Evolutionary conservation across 2,797 vertebrate species (phyloP).

Genomic region (Australoheros facetus): DNA sequence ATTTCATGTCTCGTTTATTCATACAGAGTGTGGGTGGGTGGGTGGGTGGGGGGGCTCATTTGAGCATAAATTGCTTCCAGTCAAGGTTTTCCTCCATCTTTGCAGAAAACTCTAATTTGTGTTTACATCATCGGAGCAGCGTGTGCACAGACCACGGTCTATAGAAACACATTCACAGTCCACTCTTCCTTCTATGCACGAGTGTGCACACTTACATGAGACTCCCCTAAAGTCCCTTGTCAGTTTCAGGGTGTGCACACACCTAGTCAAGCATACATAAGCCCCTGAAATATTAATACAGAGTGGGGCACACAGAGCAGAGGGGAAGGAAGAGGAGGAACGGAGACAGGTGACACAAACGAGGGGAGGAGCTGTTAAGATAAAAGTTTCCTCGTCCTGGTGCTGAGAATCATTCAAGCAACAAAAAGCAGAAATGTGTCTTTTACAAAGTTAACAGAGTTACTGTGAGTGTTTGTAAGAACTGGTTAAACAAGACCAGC

Average conservation of each 20-base stretch:
- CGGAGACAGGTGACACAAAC: neutral
- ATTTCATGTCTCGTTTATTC: conserved; percentile 17
- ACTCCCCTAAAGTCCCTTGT: conserved; percentile 49
- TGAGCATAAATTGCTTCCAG: too few relatives aligned
- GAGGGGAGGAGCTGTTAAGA: neutral
- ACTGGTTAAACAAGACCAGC: neutral
- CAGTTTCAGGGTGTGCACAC: conserved; percentile 56
- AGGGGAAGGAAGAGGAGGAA: neutral
- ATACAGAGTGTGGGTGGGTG: neutral
- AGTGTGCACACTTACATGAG: conserved; percentile 6
- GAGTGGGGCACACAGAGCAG: conserved; percentile 11
- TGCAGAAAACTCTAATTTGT: neutral
- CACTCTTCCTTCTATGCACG: conserved; percentile 2
- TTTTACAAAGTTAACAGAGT: neutral
- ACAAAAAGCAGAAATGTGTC: neutral
- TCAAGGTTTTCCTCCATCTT: neutral
- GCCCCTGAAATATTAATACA: conserved; percentile 77
- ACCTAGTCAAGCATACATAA: conserved; percentile 74
- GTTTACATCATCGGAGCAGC: neutral
- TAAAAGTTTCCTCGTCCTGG: conserved; percentile 6
- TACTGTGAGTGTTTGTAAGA: too few relatives aligned
- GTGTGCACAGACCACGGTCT: neutral
- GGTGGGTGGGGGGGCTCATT: too few relatives aligned
- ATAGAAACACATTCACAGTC: conserved; percentile 15
- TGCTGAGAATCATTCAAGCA: neutral